Base-by-base conservation (phyloP, 1,140 invertebrate genomes). In the Teleogryllus occipitalis region DNA sequence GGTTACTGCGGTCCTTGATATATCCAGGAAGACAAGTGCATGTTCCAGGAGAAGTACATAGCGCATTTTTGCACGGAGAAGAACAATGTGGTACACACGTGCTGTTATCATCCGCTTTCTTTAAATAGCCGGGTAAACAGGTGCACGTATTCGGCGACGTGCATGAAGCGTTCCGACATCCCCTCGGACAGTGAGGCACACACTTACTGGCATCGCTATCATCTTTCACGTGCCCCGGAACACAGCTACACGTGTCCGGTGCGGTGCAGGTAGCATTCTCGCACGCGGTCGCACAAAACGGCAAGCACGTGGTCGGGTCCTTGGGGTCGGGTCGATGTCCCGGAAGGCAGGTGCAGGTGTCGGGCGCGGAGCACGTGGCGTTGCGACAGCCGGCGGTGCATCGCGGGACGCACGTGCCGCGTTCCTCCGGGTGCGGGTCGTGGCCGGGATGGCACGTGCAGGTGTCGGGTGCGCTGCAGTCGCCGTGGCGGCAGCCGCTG, bases 331-430 rank as follows among this genome's bases (percentile, higher is more conserved):
- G 65, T 22, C 8, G 27, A 84, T 89, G 94, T 1, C 93, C 92
- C 15, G 87, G 84, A 73, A 88, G 89, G 83, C 93, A 94, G 1
- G 87, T 86, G 83, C 93, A 91, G 3, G 85, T 81, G 49, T 85
- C 83, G 6, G 86, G 85, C 0, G 85, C 86, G 22, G 88, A 83
- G 81, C 89, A 90, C 0, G 87, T 84, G 0, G 89, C 89, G 74
- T 89, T 87, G 0, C 73, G 80, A 76, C 87, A 88, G n/a, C 85
- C 84, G 47, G 83, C 82, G 0, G 83, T 84, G 74, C 87, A 88
- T 5, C 85, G 83, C 0, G 87, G 86, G 46, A 77, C 83, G 48
- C 87, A 88, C 8, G 82, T 82, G 0, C 82, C 83, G 18, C 83
- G 81, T 27, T 48, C 85, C 83, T n/a, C 7, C 14, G 27, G 12